Percentiles rank a stretch among this genome's conserved stretches.
Conservation (phyloP, 2,888 invertebrate species). For the Alitta virens region DNA sequence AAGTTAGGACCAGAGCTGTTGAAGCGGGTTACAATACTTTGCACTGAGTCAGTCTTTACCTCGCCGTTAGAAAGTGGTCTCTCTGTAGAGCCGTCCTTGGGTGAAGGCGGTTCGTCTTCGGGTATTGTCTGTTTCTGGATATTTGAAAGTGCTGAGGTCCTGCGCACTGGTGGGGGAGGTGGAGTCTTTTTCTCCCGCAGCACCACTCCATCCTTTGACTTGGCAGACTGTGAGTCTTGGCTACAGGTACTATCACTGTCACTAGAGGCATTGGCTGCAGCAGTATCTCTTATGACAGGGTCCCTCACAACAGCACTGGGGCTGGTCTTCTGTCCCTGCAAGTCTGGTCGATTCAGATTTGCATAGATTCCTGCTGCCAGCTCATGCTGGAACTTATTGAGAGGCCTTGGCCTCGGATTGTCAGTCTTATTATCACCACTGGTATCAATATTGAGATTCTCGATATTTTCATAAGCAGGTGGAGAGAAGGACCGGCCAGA, state of each 20-base stretch:
- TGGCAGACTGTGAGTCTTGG: slow-evolving; percentile 16
- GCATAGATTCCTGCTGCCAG: slow-evolving; percentile 36
- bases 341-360: slow-evolving; percentile 36
- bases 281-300: neutral
- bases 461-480: slow-evolving; percentile 15
- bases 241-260: slow-evolving; percentile 19
- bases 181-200: slow-evolving; percentile 11
- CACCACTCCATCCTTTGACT: slow-evolving; percentile 3
- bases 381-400: slow-evolving; percentile 37
- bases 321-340: slow-evolving; percentile 32
- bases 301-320: slow-evolving; percentile 12
- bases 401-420: slow-evolving; percentile 22
- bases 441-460: slow-evolving; percentile 5
- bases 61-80: neutral
- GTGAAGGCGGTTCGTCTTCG: neutral
- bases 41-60: slow-evolving; percentile 2
- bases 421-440: neutral
- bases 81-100: neutral
- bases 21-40: neutral
- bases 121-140: neutral
- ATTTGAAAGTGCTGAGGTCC: slow-evolving; percentile 6
- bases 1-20: neutral
- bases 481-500: slow-evolving; percentile 1
- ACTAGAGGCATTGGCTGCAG: neutral
- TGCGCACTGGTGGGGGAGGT: slow-evolving; percentile 11